Evolutionary conservation across 2,797 vertebrate species (phyloP).

Genomic region (Arctocebus calabarensis): DNA sequence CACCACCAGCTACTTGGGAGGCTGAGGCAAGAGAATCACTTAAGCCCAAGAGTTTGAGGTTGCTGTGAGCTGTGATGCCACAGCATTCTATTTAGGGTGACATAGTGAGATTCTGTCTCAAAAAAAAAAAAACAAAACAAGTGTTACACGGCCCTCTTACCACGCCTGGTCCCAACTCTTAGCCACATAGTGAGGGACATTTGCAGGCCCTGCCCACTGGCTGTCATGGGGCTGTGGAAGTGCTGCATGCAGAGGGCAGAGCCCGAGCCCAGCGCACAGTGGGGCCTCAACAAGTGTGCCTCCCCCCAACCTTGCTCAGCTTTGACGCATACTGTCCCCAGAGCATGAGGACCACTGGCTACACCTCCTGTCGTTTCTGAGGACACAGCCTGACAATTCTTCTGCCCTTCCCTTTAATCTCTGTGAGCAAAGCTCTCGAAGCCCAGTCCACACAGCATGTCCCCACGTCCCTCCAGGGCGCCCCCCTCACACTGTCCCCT

Average conservation of each 20-base stretch:
- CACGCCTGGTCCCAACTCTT: not conserved
- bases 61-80: too few species aligned
- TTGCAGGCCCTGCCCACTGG: rapidly evolving
- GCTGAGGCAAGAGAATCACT: too few species aligned
- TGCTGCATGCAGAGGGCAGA: rapidly evolving
- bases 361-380: not conserved
- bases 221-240: not conserved
- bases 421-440: not conserved
- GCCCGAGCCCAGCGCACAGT: rapidly evolving
- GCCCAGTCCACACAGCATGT: not conserved
- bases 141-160: not conserved
- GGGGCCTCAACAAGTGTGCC: rapidly evolving
- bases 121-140: not conserved
- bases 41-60: too few species aligned
- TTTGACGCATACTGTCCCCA: not conserved
- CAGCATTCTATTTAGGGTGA: too few species aligned
- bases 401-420: not conserved
- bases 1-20: too few species aligned
- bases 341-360: not conserved
- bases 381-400: not conserved
- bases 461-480: too few species aligned
- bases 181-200: not conserved
- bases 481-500: rapidly evolving
- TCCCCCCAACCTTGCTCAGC: rapidly evolving
- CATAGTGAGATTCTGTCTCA: too few species aligned